Base-by-base conservation (phyloP, 1,140 invertebrate species). In the Sitophilus oryzae region DNA sequence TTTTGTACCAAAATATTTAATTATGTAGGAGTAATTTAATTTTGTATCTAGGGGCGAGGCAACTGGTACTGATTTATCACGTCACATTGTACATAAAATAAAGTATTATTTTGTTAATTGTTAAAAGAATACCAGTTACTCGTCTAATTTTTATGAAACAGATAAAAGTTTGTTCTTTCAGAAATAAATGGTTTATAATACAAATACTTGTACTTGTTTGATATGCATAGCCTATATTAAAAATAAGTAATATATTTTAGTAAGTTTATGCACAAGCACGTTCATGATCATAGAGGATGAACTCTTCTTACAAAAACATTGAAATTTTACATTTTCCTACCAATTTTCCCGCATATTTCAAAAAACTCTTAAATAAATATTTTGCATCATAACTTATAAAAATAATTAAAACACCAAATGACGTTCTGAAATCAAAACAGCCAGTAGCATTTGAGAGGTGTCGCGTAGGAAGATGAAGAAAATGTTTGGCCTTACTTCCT, bases 1-100 rank as follows among this genome's bases (percentile, higher is more conserved):
- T 64, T 64, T 64, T 64, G 52, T 64, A 64, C 63, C 59, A 61
- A 61, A 58, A 55, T 43, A 49, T 57, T 37, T 50, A 44, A 50
- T 45, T 51, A 51, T 30, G 42, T 42, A 49, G 23, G 20, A 19
- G 18, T 50, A 50, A 16, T 47, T 47, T 47, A n/a, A n/a, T n/a
- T n/a, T n/a, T 47, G 23, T 36, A 47, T 47, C 15, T 34, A 30
- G 21, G 23, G 45, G 45, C 15, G 22, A 18, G 16, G 23, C 15
- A 16, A n/a, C 10, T 19, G 10, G 22, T 25, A 8, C 9, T 18
- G 10, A 8, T 34, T 9, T 34, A 36, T 18, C n/a, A 36, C 18
- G n/a, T 19, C 20, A 36, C 11, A n/a, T 22, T 25, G 20, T 51
- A 34, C 41, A 51, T 25, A 51, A 36, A 51, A 41, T 19, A 51